A percentile compares a stretch with the other conserved stretches of the same genome.
phyloP scores from a whole-genome alignment of 2,888 invertebrate species.

The Drosophila nr. perissopoda region DNA sequence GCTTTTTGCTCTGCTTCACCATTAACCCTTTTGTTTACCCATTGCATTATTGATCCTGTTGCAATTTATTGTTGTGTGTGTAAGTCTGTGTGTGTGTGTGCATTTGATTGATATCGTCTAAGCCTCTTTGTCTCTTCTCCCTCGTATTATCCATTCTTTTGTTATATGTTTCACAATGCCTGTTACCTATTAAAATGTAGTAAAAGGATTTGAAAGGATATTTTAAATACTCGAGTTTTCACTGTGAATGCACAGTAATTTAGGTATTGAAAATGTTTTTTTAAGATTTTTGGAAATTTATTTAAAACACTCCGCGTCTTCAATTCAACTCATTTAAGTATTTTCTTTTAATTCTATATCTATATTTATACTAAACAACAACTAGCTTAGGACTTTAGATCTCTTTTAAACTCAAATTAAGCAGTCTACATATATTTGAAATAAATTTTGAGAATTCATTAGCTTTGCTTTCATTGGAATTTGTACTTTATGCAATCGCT shows the following conservation, averaged over 20 bases:
- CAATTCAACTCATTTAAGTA: no score
- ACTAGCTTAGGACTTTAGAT: neutral
- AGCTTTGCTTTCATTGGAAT: no score
- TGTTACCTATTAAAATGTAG: slow-evolving; percentile 7
- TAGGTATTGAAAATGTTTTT: neutral
- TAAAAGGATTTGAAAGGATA: neutral
- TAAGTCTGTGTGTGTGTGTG: slow-evolving; percentile 13
- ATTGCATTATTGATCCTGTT: slow-evolving; percentile 46
- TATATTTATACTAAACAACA: neutral
- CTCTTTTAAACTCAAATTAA: no score
- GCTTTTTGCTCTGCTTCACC: slow-evolving; percentile 19
- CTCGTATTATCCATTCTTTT: neutral
- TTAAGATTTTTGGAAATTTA: neutral
- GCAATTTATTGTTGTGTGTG: slow-evolving; percentile 24
- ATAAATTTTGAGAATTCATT: no score
- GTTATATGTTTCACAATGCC: slow-evolving; percentile 23
- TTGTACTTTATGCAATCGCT: no score
- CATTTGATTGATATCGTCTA: slow-evolving; percentile 41
- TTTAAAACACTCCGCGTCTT: neutral
- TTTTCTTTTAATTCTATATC: no score
- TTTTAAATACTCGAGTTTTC: slow-evolving; percentile 2
- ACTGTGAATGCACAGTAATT: neutral
- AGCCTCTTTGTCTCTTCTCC: neutral
- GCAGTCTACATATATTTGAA: no score
- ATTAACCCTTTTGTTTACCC: slow-evolving; percentile 48